Conservation (phyloP, 2,113 vertebrate species). For the Nymphicus hollandicus region DNA sequence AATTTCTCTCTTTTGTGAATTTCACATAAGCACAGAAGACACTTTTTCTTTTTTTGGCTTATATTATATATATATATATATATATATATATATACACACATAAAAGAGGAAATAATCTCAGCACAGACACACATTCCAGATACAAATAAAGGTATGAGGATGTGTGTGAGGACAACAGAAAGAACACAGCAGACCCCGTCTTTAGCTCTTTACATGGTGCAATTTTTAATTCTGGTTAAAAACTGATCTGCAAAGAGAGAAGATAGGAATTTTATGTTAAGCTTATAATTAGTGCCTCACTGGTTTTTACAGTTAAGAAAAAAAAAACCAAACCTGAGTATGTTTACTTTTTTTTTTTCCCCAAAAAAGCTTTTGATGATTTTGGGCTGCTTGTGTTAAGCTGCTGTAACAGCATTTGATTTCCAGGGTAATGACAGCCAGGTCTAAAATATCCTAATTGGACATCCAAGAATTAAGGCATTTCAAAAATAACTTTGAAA, state of each 20-base stretch:
- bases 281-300: not conserved
- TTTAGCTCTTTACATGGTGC: not conserved
- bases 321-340: not conserved
- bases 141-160: not conserved
- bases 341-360: not conserved
- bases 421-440: slow-evolving; percentile 9
- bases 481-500: slow-evolving; percentile 21
- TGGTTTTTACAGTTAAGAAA: not conserved
- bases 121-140: not conserved
- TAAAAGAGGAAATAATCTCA: not conserved
- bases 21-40: not conserved
- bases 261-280: not conserved
- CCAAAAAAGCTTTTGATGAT: not conserved
- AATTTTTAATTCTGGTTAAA: not conserved
- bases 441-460: not conserved
- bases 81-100: rapidly evolving
- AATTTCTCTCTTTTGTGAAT: not conserved
- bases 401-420: not conserved
- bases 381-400: not conserved
- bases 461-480: slow-evolving; percentile 3
- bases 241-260: not conserved
- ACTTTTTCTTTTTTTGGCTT: not conserved
- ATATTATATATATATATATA: not conserved
- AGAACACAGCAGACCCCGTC: not conserved
- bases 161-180: not conserved